Evolutionary conservation across 92 coral and sea anemone genomes (phyloP).

Genomic region (Epizoanthus illoricatus): DNA sequence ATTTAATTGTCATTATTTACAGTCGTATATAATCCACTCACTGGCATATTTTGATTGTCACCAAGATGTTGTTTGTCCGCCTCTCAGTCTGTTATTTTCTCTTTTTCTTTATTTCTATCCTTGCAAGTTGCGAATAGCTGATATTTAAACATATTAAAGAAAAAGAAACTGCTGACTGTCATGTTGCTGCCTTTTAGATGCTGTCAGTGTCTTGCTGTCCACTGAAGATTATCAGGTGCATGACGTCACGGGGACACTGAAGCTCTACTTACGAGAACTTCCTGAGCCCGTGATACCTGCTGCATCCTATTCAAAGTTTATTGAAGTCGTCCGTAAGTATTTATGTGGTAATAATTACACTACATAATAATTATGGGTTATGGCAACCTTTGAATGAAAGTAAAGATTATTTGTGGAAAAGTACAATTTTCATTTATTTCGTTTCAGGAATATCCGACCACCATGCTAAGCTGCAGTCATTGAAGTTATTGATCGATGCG

Average conservation of each 20-base stretch:
- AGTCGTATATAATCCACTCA: too few relatives aligned
- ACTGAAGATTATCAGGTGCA: constrained; percentile 88
- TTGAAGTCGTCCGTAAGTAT: constrained; percentile 74
- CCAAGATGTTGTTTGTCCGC: too few relatives aligned
- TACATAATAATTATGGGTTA: not conserved
- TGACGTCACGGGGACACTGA: constrained; percentile 92
- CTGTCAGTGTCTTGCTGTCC: constrained; percentile 76
- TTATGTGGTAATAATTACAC: too few relatives aligned
- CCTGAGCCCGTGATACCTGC: constrained; percentile 97
- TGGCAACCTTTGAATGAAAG: not conserved
- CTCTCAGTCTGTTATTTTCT: too few relatives aligned
- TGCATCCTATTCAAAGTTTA: constrained; percentile 69
- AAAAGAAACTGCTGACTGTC: not conserved
- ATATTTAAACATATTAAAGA: too few relatives aligned
- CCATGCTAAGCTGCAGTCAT: constrained; percentile 54
- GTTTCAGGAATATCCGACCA: constrained; percentile 65
- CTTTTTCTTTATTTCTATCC: too few relatives aligned
- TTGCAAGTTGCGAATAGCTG: too few relatives aligned
- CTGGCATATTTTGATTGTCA: too few relatives aligned
- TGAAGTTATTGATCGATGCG: constrained; percentile 62
- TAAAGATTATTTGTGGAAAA: not conserved
- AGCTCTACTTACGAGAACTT: constrained; percentile 86
- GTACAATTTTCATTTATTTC: not conserved
- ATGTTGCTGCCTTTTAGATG: constrained; percentile 53
- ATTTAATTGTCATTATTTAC: too few relatives aligned